Percentiles rank a stretch among this genome's conserved stretches.
phyloP scores from a whole-genome alignment of 2,113 vertebrate genomes.

The Carettochelys insculpta region DNA sequence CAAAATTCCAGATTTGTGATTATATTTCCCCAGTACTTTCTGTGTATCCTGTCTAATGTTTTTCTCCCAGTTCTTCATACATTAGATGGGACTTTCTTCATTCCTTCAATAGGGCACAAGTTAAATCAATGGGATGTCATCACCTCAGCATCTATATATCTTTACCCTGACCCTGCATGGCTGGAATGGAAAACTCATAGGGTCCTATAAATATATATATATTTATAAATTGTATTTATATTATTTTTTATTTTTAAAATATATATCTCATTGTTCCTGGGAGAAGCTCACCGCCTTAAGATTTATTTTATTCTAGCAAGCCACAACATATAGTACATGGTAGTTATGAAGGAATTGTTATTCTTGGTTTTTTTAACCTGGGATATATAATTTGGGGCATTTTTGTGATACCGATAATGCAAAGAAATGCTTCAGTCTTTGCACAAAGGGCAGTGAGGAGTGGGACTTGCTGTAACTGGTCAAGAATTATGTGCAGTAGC shows the following conservation, averaged over 20 bases:
- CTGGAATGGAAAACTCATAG: accelerated
- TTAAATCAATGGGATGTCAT: neutral
- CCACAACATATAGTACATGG: neutral
- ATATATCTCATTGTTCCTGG: neutral
- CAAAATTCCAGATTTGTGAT: neutral
- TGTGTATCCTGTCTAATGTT: neutral
- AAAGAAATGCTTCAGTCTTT: accelerated
- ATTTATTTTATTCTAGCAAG: neutral
- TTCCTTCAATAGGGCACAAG: neutral
- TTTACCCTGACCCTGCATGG: neutral
- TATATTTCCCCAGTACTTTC: neutral
- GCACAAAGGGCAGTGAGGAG: neutral
- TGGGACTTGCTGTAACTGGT: neutral
- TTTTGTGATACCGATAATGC: neutral
- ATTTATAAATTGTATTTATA: too few relatives aligned
- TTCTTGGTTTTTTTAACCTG: neutral
- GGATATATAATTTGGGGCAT: accelerated
- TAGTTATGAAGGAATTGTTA: accelerated
- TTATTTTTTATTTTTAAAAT: too few relatives aligned
- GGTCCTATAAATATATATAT: too few relatives aligned
- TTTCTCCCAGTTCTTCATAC: neutral
- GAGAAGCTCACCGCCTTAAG: neutral
- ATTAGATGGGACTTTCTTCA: neutral
- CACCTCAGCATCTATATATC: neutral
- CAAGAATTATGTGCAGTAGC: neutral